These are phyloP conservation scores for Chaetogeoica ovagalla DNA, from an alignment of 2,888 invertebrate species.

Conservation along the genomic window DNA sequence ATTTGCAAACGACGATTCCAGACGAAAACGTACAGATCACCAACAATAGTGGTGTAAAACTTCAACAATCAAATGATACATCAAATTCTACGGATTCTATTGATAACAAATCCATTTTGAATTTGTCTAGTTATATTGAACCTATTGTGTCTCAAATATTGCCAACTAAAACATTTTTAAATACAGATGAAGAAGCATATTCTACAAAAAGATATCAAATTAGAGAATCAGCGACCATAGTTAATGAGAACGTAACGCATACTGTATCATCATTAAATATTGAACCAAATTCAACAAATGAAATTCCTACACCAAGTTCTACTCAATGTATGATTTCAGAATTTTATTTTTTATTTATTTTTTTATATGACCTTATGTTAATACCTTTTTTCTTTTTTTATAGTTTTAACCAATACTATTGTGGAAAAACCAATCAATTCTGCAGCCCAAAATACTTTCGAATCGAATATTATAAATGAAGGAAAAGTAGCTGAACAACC, in stretches of 20 bases:
- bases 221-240: constrained; percentile 10
- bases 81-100: not conserved
- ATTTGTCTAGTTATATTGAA: constrained; percentile 48
- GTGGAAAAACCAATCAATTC: constrained; percentile 25
- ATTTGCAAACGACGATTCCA: constrained; percentile 28
- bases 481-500: constrained; percentile 20
- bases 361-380: not conserved
- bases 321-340: constrained; percentile 27
- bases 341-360: not conserved
- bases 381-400: not conserved
- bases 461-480: constrained; percentile 17
- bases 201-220: constrained; percentile 3
- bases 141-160: constrained; percentile 56
- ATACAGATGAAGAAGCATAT: constrained; percentile 55
- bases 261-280: not conserved
- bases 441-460: constrained; percentile 26
- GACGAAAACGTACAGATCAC: constrained; percentile 16
- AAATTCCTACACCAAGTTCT: constrained; percentile 22
- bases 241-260: constrained; percentile 25
- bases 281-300: constrained; percentile 26
- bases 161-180: constrained; percentile 60
- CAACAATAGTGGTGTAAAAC: not conserved
- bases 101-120: constrained; percentile 4
- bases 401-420: constrained; percentile 31
- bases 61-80: constrained; percentile 24